Conservation (phyloP, 2,888 invertebrate genomes). For the Yponomeuta sedellus region DNA sequence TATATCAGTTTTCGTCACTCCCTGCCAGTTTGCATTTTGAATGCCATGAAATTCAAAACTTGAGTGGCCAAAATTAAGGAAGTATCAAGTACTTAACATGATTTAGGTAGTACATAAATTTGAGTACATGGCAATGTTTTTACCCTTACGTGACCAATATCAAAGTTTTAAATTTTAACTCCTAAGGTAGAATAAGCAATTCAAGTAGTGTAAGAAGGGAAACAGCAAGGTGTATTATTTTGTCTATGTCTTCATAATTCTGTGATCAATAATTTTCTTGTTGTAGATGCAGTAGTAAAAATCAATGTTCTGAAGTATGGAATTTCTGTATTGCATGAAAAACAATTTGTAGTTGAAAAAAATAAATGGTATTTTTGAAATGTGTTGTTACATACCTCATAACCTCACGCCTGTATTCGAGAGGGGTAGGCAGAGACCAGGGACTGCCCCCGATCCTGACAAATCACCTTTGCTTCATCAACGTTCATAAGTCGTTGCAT, state of each 20-base stretch:
- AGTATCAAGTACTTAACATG: conserved; percentile 38
- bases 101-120: conserved; percentile 54
- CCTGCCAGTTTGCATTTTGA: conserved; percentile 65
- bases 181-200: conserved; percentile 62
- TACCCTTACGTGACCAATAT: conserved; percentile 70
- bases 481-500: too few relatives aligned
- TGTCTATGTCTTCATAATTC: conserved; percentile 64
- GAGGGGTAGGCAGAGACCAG: too few relatives aligned
- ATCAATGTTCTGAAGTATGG: conserved; percentile 47
- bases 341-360: conserved; percentile 63
- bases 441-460: too few relatives aligned
- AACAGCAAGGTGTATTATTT: conserved; percentile 48
- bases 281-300: conserved; percentile 33
- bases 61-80: conserved; percentile 18
- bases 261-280: conserved; percentile 70
- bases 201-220: conserved; percentile 62
- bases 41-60: background rate
- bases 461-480: too few relatives aligned
- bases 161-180: conserved; percentile 54
- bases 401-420: too few relatives aligned
- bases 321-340: conserved; percentile 69
- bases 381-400: too few relatives aligned
- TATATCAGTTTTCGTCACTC: conserved; percentile 25
- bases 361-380: conserved; percentile 72
- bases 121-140: conserved; percentile 56